Base-by-base conservation (phyloP, 2,888 invertebrate species). In the Drosophila tanythrix region DNA sequence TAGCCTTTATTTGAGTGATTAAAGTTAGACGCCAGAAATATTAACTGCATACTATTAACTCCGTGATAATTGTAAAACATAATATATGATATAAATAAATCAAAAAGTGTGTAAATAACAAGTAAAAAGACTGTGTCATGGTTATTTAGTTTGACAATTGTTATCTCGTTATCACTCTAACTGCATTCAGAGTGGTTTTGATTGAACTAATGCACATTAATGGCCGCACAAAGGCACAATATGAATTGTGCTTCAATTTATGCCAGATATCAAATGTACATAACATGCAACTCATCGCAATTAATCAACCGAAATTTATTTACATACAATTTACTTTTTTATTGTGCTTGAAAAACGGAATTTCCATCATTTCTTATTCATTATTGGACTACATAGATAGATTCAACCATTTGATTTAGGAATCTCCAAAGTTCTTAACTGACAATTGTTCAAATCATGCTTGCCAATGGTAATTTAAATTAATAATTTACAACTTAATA, bases 141-240 rank as follows among this genome's bases (percentile, higher is more conserved):
- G 25, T 8, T 56, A 56, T 50, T 60, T 48, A 62, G 11, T 36
- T 65, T 21, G 10, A 40, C 52, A 63, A 76, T 74, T 81, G 64
- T 68, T 55, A 56, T 10, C 40, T 65, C 33, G 36, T 55, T 73
- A 33, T 56, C 46, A 3, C 36, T 46, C 46, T 48, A 18, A 29
- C 21, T 63, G 69, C 60, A 62, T 50, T 77, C 57, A 25, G 4
- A 40, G 31, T 27, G 40, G 2, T 8, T 48, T 57, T 76, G 60
- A 74, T 72, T 74, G 60, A 64, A 57, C 51, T 66, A 79, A 88
- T 79, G 80, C 77, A 76, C 69, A 66, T 74, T 75, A 88, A 85
- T 82, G n/a, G 40, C 8, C 35, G 51, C 7, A 86, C 74, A 88
- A 80, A 57, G 56, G 64, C 51, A 52, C 21, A 50, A 31, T 25